Percentiles rank a stretch among this genome's conserved stretches.
These are phyloP conservation scores for Eueides isabella DNA, from an alignment of 1,140 invertebrate genomes.

Conservation along the genomic window DNA sequence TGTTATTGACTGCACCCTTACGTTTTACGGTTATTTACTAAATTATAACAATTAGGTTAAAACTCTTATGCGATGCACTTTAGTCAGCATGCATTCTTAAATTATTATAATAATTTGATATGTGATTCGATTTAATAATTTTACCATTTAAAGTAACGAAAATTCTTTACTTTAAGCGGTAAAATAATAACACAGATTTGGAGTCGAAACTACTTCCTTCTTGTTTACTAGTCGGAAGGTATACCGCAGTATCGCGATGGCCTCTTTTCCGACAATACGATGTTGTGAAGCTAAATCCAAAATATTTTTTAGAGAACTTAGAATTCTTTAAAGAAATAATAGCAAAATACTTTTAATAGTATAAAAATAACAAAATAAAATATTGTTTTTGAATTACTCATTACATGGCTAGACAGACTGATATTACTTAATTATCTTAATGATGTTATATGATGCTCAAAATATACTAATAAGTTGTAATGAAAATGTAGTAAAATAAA, in stretches of 20 bases:
- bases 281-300: too few species aligned
- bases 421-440: neutral
- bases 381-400: neutral
- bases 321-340: too few species aligned
- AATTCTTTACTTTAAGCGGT: too few species aligned
- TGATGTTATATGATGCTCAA: neutral
- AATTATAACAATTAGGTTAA: neutral
- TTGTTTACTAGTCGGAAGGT: too few species aligned
- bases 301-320: too few species aligned
- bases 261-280: too few species aligned
- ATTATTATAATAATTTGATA: neutral
- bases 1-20: constrained; percentile 3
- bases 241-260: too few species aligned
- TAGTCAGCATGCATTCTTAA: neutral
- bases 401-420: neutral
- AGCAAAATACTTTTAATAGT: neutral
- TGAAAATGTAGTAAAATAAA: too few species aligned
- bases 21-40: neutral
- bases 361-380: neutral
- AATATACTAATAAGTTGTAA: neutral
- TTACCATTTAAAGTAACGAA: too few species aligned
- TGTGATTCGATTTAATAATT: neutral
- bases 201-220: too few species aligned
- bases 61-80: neutral
- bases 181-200: too few species aligned